Conservation (phyloP, 1,140 invertebrate species). For the Paracyclopina nana region DNA sequence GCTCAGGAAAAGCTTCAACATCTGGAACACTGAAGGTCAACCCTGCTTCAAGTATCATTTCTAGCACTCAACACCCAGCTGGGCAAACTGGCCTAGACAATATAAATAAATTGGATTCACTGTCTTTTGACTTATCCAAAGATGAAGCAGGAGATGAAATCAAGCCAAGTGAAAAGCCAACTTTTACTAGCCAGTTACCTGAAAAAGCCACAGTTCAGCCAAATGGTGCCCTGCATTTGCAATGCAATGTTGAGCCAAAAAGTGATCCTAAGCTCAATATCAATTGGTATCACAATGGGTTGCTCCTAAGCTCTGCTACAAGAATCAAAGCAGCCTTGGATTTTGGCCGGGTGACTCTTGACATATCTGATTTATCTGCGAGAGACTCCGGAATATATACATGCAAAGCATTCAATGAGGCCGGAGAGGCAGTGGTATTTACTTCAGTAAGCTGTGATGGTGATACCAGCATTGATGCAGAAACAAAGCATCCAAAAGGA, state of each 20-base stretch:
- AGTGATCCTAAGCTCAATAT: slow-evolving; percentile 78
- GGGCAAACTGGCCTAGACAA: slow-evolving; percentile 21
- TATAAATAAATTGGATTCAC: too few species aligned
- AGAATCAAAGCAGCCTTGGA: slow-evolving; percentile 77
- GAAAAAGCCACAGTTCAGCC: too few species aligned
- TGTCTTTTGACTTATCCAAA: slow-evolving; percentile 22
- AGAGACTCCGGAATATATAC: slow-evolving; percentile 71
- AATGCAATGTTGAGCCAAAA: slow-evolving; percentile 57
- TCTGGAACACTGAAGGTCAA: slow-evolving; percentile 23
- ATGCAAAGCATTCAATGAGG: slow-evolving; percentile 66
- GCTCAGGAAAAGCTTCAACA: slow-evolving; percentile 69
- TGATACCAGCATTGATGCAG: slow-evolving; percentile 61
- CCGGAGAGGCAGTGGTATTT: slow-evolving; percentile 74
- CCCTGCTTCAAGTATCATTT: slow-evolving; percentile 10
- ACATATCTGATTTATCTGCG: slow-evolving; percentile 66
- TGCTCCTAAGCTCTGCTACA: slow-evolving; percentile 60
- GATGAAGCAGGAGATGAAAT: background rate
- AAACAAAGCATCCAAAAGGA: slow-evolving; percentile 78
- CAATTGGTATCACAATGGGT: slow-evolving; percentile 92
- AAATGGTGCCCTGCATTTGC: too few species aligned
- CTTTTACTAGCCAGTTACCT: slow-evolving; percentile 2
- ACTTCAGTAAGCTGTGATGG: slow-evolving; percentile 58
- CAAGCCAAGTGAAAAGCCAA: background rate
- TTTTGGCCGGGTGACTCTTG: slow-evolving; percentile 80
- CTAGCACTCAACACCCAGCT: slow-evolving; percentile 21